A percentile compares a stretch with the other conserved stretches of the same genome.
phyloP scores from a whole-genome alignment of 2,888 invertebrate genomes.

The Eurytoma adleriae region DNA sequence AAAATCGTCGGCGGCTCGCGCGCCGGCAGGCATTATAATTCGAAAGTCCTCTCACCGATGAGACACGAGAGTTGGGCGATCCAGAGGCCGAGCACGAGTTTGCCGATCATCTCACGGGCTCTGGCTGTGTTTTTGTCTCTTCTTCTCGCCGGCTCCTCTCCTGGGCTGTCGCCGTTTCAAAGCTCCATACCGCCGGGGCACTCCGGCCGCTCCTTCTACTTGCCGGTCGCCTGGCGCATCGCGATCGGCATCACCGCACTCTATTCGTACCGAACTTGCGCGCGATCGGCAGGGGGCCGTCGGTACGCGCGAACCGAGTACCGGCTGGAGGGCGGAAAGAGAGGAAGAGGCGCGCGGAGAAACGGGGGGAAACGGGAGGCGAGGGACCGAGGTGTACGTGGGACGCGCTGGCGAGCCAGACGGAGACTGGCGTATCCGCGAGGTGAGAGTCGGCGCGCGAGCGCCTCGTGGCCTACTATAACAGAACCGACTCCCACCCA shows the following conservation, averaged over 20 bases:
- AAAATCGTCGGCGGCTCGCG: neutral
- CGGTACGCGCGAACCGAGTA: too few relatives aligned
- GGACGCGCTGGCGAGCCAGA: constrained; percentile 30
- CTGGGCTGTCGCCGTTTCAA: constrained; percentile 18
- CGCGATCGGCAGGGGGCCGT: too few relatives aligned
- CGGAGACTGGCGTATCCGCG: constrained; percentile 35
- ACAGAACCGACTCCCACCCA: constrained; percentile 75
- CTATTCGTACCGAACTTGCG: too few relatives aligned
- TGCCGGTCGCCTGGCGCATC: too few relatives aligned
- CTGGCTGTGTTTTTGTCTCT: constrained; percentile 39
- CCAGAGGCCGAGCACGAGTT: constrained; percentile 69
- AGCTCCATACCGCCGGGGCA: constrained; percentile 38
- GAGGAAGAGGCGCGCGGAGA: too few relatives aligned
- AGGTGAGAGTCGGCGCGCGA: constrained; percentile 71
- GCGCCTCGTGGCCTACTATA: constrained; percentile 76
- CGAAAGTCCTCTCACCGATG: constrained; percentile 63
- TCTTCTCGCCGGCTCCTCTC: constrained; percentile 11
- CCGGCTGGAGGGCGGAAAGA: too few relatives aligned
- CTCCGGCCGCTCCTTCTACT: neutral
- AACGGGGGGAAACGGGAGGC: too few relatives aligned
- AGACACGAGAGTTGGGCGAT: constrained; percentile 70
- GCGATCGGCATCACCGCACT: too few relatives aligned
- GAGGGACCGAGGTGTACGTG: too few relatives aligned
- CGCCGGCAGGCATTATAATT: too few relatives aligned
- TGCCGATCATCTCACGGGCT: constrained; percentile 71